phyloP scores from a whole-genome alignment of 2,888 invertebrate genomes.

The Hemistola chrysoprasaria region DNA sequence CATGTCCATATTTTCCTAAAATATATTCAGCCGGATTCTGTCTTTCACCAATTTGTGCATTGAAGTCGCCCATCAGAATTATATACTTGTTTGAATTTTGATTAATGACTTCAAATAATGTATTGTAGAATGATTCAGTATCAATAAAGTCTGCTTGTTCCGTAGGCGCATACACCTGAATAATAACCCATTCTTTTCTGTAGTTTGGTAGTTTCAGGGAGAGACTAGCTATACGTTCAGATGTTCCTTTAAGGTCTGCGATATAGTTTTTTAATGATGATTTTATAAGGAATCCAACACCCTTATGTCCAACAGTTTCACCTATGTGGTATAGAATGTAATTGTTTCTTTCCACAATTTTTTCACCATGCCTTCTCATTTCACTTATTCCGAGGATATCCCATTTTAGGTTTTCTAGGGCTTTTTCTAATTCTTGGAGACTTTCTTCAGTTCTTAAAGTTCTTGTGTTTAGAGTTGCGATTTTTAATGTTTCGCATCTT shows the following conservation, averaged over 20 bases:
- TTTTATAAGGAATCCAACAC: too few species aligned
- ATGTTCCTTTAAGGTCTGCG: slow-evolving; percentile 7
- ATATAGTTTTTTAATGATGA: slow-evolving; percentile 1
- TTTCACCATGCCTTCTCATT: neutral
- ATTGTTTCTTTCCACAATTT: slow-evolving; percentile 6
- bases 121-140: slow-evolving; percentile 12
- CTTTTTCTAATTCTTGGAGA: slow-evolving; percentile 15
- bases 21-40: slow-evolving; percentile 9
- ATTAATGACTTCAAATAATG: too few species aligned
- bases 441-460: slow-evolving; percentile 12
- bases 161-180: slow-evolving; percentile 17
- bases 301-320: slow-evolving; percentile 9
- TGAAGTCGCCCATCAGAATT: slow-evolving; percentile 26
- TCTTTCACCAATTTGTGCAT: slow-evolving; percentile 21
- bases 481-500: slow-evolving; percentile 5
- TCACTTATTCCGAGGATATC: slow-evolving; percentile 11
- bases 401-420: slow-evolving; percentile 13
- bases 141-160: slow-evolving; percentile 7
- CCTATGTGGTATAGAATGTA: slow-evolving; percentile 15
- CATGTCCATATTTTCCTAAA: slow-evolving; percentile 15
- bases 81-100: slow-evolving; percentile 11
- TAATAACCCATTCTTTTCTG: slow-evolving; percentile 14
- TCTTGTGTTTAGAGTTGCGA: slow-evolving; percentile 11
- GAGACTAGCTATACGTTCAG: slow-evolving; percentile 13
- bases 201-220: slow-evolving; percentile 9